Percentiles rank a stretch among this genome's conserved stretches.
Conservation (phyloP, 2,888 invertebrate genomes). For the Epinotia bilunana region DNA sequence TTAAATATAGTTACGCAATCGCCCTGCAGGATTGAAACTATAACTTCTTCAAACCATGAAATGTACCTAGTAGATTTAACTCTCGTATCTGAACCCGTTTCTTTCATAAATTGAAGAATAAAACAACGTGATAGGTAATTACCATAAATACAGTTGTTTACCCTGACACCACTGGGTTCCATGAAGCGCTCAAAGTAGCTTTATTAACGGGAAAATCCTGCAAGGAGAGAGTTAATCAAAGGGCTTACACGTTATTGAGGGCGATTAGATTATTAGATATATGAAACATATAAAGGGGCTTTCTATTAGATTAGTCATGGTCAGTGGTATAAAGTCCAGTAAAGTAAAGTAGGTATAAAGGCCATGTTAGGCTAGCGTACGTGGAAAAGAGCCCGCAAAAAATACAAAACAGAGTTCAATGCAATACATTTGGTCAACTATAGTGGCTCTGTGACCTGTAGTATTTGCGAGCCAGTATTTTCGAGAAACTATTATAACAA, state of each 20-base stretch:
- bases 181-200: slow-evolving; percentile 7
- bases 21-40: too few relatives aligned
- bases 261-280: slow-evolving; percentile 16
- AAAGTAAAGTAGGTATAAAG: neutral
- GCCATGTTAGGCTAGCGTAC: neutral
- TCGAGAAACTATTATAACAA: too few relatives aligned
- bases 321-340: too few relatives aligned
- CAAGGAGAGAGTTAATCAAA: slow-evolving; percentile 21
- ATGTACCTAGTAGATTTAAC: neutral
- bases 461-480: too few relatives aligned
- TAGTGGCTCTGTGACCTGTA: too few relatives aligned
- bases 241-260: neutral
- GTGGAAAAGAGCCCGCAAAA: neutral
- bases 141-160: slow-evolving; percentile 21
- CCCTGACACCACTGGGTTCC: neutral
- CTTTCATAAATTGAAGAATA: neutral
- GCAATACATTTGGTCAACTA: too few relatives aligned
- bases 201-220: slow-evolving; percentile 1
- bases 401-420: too few relatives aligned
- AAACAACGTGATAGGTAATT: neutral
- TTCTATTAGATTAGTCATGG: neutral
- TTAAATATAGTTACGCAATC: too few relatives aligned
- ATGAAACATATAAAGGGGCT: neutral
- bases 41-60: neutral
- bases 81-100: neutral